Evolutionary conservation across 2,113 vertebrate genomes (phyloP), one percentile per base, ranked within the genome.

Genomic region (Siphamia tubifer): DNA sequence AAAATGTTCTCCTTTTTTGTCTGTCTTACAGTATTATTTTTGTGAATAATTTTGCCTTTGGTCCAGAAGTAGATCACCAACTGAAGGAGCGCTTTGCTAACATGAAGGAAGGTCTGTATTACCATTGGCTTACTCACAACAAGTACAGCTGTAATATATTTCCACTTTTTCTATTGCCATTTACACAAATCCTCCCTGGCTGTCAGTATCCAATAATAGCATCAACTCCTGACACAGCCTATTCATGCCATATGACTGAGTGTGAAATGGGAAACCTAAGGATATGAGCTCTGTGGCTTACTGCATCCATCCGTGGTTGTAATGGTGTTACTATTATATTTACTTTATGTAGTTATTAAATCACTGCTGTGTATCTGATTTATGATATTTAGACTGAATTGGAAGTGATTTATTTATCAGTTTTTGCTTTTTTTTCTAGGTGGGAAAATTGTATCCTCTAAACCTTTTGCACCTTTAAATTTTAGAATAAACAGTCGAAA

Each of bases 11-110:
- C 91, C 24, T 93, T 76, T 92, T 74, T 23, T 78, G 28, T 81
- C 42, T 88, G 64, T 86, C 30, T 83, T 86, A 1, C 83, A 99
- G 98, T 93, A 98, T 99, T 92, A 97, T 99, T 90, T 99, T 99
- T 95, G 98, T 99, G 93, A 99, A 99, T 94, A 99, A 99, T 84
- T 99, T 99, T 94, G 98, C 98, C 94, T 99, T 99, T 85, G 98
- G 98, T 90, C 98, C 97, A 84, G 98, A 99, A 90, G 98, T 99
- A 91, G 98, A 99, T 94, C 98, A 99, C 91, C 98, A 99, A 87
- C 93, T 99, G 93, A 99, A 99, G 94, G 98, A 99, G 78, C 93
- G 98, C 36, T 99, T 99, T 82, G 98, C 98, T 1, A 99, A 99
- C 87, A 99, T 99, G 98, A 99, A 99, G 93, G 98, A 99, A 98